Evolutionary conservation across 2,888 invertebrate species (phyloP), one percentile per base, ranked within the genome.

Genomic region (Andricus curvator): DNA sequence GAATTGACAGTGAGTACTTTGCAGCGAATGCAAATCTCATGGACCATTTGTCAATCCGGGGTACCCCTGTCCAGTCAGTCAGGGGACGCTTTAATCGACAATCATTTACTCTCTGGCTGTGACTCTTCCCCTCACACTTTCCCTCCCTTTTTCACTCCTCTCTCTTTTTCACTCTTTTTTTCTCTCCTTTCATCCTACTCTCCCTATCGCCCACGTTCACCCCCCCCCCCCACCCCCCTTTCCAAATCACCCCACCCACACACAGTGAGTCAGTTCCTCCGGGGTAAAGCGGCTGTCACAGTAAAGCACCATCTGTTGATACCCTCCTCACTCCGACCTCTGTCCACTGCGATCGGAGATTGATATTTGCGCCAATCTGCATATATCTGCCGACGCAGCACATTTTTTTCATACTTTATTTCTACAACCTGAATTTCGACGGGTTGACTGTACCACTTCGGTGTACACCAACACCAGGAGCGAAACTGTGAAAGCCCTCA

Each of bases 21-120:
- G 87, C 87, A 83, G 83, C 87, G 86, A 89, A 91, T 90, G 90
- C 90, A 90, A 91, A 91, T 91, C 88, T 89, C 88, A 88, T 86
- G 85, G 88, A 86, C 89, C 89, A 91, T 91, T 91, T 91, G 90
- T 91, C 91, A 90, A 91, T 90, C 89, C 84, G 37, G 44, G 44
- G 44, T 67, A 82, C 81, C 82, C 78, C 81, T 83, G 83, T 82
- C 86, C 86, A 82, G 84, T 80, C 84, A 81, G 82, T 78, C 82
- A 81, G 87, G 74, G 87, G 89, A 88, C 87, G 88, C 89, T 90
- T 91, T 90, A 91, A 91, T 91, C 90, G 91, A 89, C 90, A 86
- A 90, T 90, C 90, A 90, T 91, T 91, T 88, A 88, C 88, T 90
- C 89, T 85, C 87, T 81, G 82, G 77, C 83, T 82, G 83, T 17